These are phyloP conservation scores for Drosophila teissieri DNA, from an alignment of 1,140 invertebrate species.

Conservation along the genomic window DNA sequence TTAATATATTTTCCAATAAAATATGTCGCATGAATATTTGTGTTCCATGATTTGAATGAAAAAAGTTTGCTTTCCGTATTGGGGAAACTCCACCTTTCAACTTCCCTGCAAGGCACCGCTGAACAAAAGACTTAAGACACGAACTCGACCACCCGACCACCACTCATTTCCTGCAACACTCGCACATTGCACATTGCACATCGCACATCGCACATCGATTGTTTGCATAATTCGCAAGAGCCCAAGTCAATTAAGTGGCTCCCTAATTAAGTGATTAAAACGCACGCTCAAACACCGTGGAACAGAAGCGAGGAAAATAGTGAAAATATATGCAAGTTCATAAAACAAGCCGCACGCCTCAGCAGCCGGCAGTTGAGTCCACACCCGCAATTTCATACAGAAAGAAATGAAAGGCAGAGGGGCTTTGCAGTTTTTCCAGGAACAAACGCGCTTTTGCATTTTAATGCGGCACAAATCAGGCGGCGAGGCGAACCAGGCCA, in stretches of 20 bases:
- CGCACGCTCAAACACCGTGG: slow-evolving; percentile 46
- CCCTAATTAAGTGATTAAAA: slow-evolving; percentile 83
- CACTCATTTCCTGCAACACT: slow-evolving; percentile 60
- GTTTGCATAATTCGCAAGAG: slow-evolving; percentile 68
- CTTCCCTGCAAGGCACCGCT: slow-evolving; percentile 16
- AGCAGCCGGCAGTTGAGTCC: slow-evolving; percentile 40
- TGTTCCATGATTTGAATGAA: no score
- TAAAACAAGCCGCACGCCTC: slow-evolving; percentile 60
- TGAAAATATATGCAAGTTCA: slow-evolving; percentile 72
- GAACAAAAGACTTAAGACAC: slow-evolving; percentile 78
- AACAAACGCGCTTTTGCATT: slow-evolving; percentile 83
- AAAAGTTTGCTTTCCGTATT: not conserved
- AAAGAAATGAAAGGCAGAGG: not conserved
- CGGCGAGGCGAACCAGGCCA: slow-evolving; percentile 48
- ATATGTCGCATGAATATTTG: no score
- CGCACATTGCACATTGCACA: slow-evolving; percentile 28
- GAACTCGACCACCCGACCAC: slow-evolving; percentile 49
- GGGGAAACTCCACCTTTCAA: not conserved
- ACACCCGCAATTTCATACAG: slow-evolving; percentile 37
- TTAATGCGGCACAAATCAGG: slow-evolving; percentile 76
- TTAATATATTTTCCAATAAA: no score
- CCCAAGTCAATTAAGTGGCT: slow-evolving; percentile 70
- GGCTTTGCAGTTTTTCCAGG: slow-evolving; percentile 73
- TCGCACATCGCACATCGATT: slow-evolving; percentile 32
- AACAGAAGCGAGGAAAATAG: slow-evolving; percentile 19